A percentile compares a stretch with the other conserved stretches of the same genome.
These are phyloP conservation scores for Syngnathus scovelli DNA, from an alignment of 2,113 vertebrate species.

Conservation along the genomic window DNA sequence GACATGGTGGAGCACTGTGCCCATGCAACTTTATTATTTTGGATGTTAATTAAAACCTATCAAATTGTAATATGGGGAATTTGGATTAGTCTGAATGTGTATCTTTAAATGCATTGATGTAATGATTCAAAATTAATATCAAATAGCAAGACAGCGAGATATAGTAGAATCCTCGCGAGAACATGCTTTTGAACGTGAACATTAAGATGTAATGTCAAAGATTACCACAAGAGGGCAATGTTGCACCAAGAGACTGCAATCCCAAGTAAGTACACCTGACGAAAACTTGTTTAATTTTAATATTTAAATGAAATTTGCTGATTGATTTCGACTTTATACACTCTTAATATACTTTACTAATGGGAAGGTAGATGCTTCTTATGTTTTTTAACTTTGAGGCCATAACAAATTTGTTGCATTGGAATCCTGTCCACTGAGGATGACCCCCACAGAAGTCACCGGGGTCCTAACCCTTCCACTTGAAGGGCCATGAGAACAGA, in stretches of 20 bases:
- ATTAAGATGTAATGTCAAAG: not conserved
- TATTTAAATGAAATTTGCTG: not conserved
- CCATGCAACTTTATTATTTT: not conserved
- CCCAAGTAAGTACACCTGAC: not conserved
- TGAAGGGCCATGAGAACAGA: slow-evolving; percentile 63
- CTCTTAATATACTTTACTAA: too few species aligned
- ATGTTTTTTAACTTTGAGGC: not conserved
- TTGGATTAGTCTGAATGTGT: not conserved
- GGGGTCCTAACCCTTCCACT: slow-evolving; percentile 36
- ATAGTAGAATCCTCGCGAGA: not conserved
- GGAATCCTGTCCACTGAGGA: slow-evolving; percentile 1
- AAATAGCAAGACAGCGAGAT: not conserved
- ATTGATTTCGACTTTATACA: not conserved
- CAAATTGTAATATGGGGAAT: not conserved
- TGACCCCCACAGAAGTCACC: slow-evolving; percentile 33
- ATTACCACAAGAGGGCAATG: slow-evolving; percentile 39
- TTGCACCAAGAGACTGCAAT: slow-evolving; percentile 1
- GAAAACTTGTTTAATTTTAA: not conserved
- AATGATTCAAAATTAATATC: not conserved
- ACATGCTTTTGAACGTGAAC: not conserved
- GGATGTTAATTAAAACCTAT: not conserved
- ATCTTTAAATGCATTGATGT: not conserved
- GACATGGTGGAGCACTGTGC: not conserved
- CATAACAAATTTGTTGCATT: not conserved
- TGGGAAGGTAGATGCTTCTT: not conserved